Evolutionary conservation across 2,113 vertebrate genomes (phyloP).

Genomic region (Haemorhous mexicanus): DNA sequence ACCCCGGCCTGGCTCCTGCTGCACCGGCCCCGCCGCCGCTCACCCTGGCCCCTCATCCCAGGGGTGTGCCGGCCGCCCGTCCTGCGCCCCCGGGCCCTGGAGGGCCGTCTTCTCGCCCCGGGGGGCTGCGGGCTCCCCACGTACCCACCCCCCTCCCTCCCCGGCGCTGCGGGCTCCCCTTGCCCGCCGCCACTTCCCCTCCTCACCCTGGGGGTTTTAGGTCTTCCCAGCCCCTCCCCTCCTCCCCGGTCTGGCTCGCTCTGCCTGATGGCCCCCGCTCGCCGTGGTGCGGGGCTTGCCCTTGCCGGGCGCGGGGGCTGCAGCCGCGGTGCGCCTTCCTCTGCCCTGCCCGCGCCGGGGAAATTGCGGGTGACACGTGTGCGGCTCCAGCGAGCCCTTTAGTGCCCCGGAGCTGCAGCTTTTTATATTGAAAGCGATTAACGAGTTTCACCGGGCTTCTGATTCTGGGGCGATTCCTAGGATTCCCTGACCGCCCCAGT

Average conservation of each 20-base stretch:
- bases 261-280: accelerated
- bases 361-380: constrained; percentile 11
- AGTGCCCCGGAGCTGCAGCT: not conserved
- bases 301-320: not conserved
- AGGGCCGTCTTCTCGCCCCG: not conserved
- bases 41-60: not conserved
- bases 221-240: not conserved
- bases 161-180: not conserved
- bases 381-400: not conserved
- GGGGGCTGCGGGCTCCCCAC: not conserved
- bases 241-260: not conserved
- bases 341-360: not conserved
- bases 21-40: not conserved
- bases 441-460: not conserved
- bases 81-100: not conserved
- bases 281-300: not conserved
- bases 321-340: not conserved
- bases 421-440: not conserved
- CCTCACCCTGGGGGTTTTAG: not conserved
- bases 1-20: not conserved
- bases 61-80: not conserved
- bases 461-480: not conserved
- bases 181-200: not conserved
- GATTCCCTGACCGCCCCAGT: not conserved
- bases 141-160: not conserved